Evolutionary conservation across 2,797 vertebrate genomes (phyloP).

Genomic region (Uromys caudimaculatus): DNA sequence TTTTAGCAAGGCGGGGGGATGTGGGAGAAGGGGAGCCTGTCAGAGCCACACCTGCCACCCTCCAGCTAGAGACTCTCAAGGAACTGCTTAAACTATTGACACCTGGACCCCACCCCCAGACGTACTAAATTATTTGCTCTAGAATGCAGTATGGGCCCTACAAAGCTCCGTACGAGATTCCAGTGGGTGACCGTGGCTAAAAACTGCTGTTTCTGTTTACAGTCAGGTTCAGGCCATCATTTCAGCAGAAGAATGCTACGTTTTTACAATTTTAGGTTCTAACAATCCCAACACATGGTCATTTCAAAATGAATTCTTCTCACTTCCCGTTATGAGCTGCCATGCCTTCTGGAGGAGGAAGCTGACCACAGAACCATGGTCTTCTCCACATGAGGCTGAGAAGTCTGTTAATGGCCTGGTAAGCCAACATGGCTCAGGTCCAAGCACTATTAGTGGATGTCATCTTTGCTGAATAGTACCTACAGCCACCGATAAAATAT

Average conservation of each 20-base stretch:
- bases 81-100: not conserved
- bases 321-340: not conserved
- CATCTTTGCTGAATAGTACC: conserved; percentile 28
- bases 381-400: not conserved
- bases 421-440: not conserved
- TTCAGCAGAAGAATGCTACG: not conserved
- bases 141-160: conserved; percentile 4
- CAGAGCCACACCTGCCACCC: not conserved
- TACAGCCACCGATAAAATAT: conserved; percentile 57
- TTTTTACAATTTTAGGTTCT: not conserved
- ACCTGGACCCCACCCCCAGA: not conserved
- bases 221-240: conserved; percentile 5
- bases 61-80: not conserved
- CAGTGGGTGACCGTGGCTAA: not conserved
- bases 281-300: not conserved
- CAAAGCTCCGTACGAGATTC: not conserved
- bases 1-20: not conserved
- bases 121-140: conserved; percentile 23
- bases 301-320: not conserved
- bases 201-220: conserved; percentile 45
- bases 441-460: not conserved
- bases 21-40: not conserved
- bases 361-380: not conserved
- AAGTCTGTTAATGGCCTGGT: not conserved
- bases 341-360: not conserved